Conservation (phyloP, 2,888 invertebrate species). For the Tipula vernalis region DNA sequence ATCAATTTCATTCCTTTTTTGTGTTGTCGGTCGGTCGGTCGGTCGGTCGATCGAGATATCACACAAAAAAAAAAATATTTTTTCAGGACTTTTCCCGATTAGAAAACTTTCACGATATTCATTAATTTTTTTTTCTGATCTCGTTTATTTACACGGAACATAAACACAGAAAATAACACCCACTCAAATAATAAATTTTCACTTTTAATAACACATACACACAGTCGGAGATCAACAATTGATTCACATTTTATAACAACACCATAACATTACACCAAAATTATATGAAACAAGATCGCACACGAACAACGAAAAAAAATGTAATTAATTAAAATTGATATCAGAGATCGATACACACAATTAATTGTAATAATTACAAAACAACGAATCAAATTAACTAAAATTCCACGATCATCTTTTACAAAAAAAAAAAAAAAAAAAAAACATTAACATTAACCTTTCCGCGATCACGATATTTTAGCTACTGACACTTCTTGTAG, state of each 20-base stretch:
- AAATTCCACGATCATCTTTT: neutral
- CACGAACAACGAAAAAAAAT: neutral
- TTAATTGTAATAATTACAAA: neutral
- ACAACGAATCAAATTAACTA: neutral
- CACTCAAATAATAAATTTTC: neutral
- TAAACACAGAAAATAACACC: neutral
- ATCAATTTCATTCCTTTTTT: neutral
- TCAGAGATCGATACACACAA: neutral
- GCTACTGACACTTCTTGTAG: constrained; percentile 25
- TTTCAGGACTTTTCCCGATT: neutral
- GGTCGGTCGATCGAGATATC: neutral
- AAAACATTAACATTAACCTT: neutral
- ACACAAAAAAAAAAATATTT: neutral
- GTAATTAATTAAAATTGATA: neutral
- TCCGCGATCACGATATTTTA: constrained; percentile 31
- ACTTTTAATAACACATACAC: neutral
- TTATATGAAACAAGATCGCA: neutral
- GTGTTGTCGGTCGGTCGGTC: neutral
- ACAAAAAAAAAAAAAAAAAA: neutral
- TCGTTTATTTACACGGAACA: neutral
- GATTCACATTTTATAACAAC: neutral
- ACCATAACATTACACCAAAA: neutral
- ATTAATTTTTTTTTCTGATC: neutral
- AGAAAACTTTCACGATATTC: neutral
- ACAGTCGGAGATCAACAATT: neutral